Conservation (phyloP, 2,888 invertebrate genomes). For the Cerceris ruficornis region DNA sequence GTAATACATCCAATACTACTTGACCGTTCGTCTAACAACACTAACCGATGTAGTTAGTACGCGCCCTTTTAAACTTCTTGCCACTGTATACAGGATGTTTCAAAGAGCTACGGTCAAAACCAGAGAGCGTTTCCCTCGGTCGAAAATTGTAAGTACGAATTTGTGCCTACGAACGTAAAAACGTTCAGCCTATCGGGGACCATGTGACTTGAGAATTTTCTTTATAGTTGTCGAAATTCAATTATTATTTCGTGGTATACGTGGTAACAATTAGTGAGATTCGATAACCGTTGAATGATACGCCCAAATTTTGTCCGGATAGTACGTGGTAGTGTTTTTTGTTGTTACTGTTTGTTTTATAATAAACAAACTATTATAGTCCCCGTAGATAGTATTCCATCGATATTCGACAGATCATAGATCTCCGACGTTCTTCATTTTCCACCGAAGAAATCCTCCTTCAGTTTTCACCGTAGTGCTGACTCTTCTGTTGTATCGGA, state of each 20-base stretch:
- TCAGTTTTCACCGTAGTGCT: constrained; percentile 65
- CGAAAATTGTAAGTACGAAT: constrained; percentile 59
- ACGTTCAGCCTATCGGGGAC: constrained; percentile 30
- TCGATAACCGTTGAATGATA: constrained; percentile 5
- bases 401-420: constrained; percentile 6
- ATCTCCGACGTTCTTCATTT: constrained; percentile 31
- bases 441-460: constrained; percentile 53
- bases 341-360: constrained; percentile 14
- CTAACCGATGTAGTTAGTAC: constrained; percentile 75
- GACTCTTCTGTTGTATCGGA: constrained; percentile 59
- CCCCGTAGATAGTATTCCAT: constrained; percentile 24
- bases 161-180: constrained; percentile 29
- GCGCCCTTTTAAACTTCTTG: constrained; percentile 65
- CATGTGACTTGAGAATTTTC: constrained; percentile 24
- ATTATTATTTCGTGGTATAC: not conserved
- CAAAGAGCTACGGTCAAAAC: constrained; percentile 65
- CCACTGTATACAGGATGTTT: constrained; percentile 60
- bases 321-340: constrained; percentile 35
- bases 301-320: not conserved
- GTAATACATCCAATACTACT: constrained; percentile 44
- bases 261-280: constrained; percentile 13
- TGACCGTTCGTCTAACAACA: constrained; percentile 79
- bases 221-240: constrained; percentile 26
- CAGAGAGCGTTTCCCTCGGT: constrained; percentile 54
- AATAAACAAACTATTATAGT: constrained; percentile 13